These are phyloP conservation scores for Leptosomus discolor DNA, from an alignment of 2,113 vertebrate genomes.

Conservation along the genomic window DNA sequence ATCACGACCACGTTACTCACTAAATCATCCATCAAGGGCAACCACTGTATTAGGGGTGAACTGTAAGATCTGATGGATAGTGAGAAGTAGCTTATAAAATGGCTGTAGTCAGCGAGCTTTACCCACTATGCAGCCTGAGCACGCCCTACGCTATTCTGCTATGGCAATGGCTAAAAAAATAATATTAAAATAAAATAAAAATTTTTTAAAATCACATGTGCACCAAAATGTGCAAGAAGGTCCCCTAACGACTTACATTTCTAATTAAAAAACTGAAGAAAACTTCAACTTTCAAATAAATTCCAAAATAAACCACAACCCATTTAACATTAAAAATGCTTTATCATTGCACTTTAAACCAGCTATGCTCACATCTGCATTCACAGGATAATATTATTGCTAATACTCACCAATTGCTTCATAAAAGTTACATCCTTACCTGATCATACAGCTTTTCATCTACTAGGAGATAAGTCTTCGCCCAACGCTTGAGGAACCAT, in stretches of 20 bases:
- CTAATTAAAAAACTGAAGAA: neutral
- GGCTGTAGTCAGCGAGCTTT: neutral
- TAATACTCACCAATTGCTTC: slow-evolving; percentile 2
- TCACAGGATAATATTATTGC: neutral
- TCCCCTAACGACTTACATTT: neutral
- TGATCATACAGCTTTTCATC: slow-evolving; percentile 97
- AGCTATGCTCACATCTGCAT: neutral
- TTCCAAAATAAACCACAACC: neutral
- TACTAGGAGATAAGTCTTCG: slow-evolving; percentile 94
- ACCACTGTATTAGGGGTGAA: neutral
- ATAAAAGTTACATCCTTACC: slow-evolving; percentile 71
- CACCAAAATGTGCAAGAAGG: neutral
- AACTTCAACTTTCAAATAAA: neutral
- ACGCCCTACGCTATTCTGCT: neutral
- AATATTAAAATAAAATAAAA: neutral
- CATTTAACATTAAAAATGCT: neutral
- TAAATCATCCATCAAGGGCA: neutral
- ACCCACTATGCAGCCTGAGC: neutral
- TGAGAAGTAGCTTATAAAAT: neutral
- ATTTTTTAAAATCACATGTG: neutral
- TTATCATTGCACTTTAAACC: neutral
- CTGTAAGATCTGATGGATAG: neutral
- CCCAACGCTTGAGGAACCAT: slow-evolving; percentile 97
- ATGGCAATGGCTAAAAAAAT: neutral
- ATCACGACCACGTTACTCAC: neutral